phyloP scores from a whole-genome alignment of 2,797 vertebrate species.

The Catostomus latipinnis region DNA sequence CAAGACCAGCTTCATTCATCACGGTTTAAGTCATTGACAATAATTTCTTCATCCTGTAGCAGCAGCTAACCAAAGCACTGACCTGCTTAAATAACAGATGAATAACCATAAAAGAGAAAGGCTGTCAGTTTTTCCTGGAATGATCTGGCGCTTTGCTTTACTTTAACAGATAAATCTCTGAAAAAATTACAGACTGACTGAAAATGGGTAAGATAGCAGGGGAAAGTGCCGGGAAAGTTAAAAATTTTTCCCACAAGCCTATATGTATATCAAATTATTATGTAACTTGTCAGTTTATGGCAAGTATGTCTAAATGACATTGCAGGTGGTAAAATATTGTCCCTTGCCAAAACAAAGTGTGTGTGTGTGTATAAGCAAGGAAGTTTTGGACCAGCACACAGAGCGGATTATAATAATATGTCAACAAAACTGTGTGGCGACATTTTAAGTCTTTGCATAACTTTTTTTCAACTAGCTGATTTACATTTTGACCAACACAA shows the following conservation, averaged over 20 bases:
- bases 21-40: constrained; percentile 17
- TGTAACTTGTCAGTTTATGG: constrained; percentile 7
- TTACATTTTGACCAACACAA: neutral
- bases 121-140: constrained; percentile 28
- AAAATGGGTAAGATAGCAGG: constrained; percentile 10
- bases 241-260: neutral
- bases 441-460: neutral
- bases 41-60: neutral
- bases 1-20: neutral
- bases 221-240: neutral
- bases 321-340: neutral
- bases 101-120: constrained; percentile 8
- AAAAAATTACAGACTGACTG: constrained; percentile 14
- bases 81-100: constrained; percentile 38
- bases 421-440: neutral
- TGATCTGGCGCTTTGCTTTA: neutral
- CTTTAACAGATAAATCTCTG: neutral
- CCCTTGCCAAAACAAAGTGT: neutral
- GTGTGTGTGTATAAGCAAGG: neutral
- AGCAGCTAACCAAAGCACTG: neutral
- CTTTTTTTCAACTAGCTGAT: neutral
- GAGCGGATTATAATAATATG: neutral
- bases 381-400: neutral
- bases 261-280: neutral
- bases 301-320: neutral